Base-by-base conservation (phyloP, 2,888 invertebrate species). In the Myopa tessellatipennis region DNA sequence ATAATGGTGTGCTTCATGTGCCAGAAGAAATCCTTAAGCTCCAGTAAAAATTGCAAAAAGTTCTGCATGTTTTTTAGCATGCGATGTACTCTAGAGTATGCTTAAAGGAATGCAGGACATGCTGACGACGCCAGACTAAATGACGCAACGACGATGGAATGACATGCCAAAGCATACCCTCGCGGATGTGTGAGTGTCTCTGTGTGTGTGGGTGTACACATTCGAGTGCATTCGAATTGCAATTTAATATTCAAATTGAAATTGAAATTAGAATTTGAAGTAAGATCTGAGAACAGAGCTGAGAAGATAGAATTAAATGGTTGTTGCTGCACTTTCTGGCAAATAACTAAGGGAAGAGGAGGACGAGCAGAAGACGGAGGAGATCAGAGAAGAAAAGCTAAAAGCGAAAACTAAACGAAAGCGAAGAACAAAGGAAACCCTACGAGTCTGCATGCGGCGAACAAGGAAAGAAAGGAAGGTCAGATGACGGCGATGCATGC, bases 221-320 rank as follows among this genome's bases (percentile, higher is more conserved):
- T 40, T 16, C 4, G 18, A 4, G n/a, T 40, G 4, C n/a, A 45
- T 38, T 38, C 16, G 40, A 58, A 10, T 40, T 60, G 61, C 72
- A 60, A 72, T 61, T 38, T 61, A 38, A 72, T 72, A 72, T 40
- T 72, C 34, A 55, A 70, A 70, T 55, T 70, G 45, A 63, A 73
- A 61, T 73, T 50, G 38, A 18, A 50, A 61, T n/a, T 55, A n/a
- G 4, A 55, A 50, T 70, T 70, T 50, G 55, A 70, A 36, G 55
- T 55, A 5, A 69, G 52, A 18, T 8, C 55, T 70, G 52, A 55
- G 34, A 38, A 16, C 8, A 34, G 65, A 65, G 4, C 38, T 65
- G 65, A 61, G 36, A 34, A 34, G 65, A 65, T 12, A 36, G 63
- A 26, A 36, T 14, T 14, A 36, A 63, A 63, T 36, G 52, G 52